Evolutionary conservation across 2,113 vertebrate species (phyloP), one percentile per base, ranked within the genome.

Genomic region (Hucho hucho): DNA sequence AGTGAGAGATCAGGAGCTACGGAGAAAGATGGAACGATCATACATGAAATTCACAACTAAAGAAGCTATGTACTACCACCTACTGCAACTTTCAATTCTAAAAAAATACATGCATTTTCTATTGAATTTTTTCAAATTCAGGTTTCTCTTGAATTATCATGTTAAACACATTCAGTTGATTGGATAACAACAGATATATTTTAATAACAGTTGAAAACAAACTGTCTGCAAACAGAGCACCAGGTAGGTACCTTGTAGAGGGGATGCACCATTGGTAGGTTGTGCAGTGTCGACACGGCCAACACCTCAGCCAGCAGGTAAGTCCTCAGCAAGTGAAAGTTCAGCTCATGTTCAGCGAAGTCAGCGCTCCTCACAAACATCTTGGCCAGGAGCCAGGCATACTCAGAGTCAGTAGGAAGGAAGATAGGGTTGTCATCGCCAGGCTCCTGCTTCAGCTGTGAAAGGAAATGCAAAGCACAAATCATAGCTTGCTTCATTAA

Each of bases 341-440:
- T 79, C n/a, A 92, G 75, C 73, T 91, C 61, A 6, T 92, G 89
- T 12, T 89, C 20, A 1, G 87, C 83, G 75, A 91, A 90, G 22
- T 91, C 90, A 12, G 91, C 77, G 75, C 74, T 90, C 56, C 87
- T 81, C 56, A 91, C 87, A 88, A 87, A 92, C 4, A 46, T 73
- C 82, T 92, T 92, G 61, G 91, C 91, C 71, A 92, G 67, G 46
- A 89, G 81, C 91, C 91, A 92, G 61, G 82, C 84, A 2, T 86
- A 76, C 18, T 83, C 83, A 14, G 84, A 80, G 64, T 92, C 90
- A 3, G 79, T 86, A 69, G 91, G 91, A 69, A 88, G 81, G 80
- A 92, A 92, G 59, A 92, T 70, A 26, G 86, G 77, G 49, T 73
- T 79, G 3, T 72, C 9, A 1, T 46, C 2, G 11, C 65, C 72